Evolutionary conservation across 2,888 invertebrate species (phyloP).

Genomic region (Meliscaeva auricollis): DNA sequence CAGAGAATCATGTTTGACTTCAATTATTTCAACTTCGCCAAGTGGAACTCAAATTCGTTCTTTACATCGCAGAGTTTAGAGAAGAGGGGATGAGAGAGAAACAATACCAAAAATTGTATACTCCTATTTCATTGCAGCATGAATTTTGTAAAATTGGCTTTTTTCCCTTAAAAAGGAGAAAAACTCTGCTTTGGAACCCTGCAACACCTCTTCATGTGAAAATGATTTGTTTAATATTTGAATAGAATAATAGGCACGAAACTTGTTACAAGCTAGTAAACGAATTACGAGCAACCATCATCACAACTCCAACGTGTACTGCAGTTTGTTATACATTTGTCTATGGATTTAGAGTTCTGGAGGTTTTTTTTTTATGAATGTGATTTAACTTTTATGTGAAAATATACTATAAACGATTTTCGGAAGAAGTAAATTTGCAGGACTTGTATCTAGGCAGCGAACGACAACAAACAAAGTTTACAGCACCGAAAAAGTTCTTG

Average conservation of each 20-base stretch:
- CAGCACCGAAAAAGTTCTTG: conserved; percentile 15
- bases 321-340: conserved; percentile 7
- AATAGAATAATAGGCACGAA: conserved; percentile 46
- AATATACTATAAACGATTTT: background rate
- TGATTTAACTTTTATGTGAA: conserved; percentile 15
- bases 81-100: background rate
- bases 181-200: background rate
- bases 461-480: background rate
- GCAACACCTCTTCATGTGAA: background rate
- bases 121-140: background rate
- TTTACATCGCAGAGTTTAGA: background rate
- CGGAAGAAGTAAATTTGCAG: background rate
- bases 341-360: background rate
- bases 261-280: conserved; percentile 50
- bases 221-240: conserved; percentile 59
- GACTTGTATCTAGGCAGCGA: conserved; percentile 6
- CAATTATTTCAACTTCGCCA: conserved; percentile 50
- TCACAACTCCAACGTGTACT: background rate
- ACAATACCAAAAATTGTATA: background rate
- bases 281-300: conserved; percentile 44
- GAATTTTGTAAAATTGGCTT: conserved; percentile 6
- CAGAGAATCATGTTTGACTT: conserved; percentile 60
- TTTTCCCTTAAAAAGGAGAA: background rate
- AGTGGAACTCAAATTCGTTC: conserved; percentile 17
- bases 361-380: background rate